Conservation (phyloP, 2,888 invertebrate species). For the Hirudinaria manillensis region DNA sequence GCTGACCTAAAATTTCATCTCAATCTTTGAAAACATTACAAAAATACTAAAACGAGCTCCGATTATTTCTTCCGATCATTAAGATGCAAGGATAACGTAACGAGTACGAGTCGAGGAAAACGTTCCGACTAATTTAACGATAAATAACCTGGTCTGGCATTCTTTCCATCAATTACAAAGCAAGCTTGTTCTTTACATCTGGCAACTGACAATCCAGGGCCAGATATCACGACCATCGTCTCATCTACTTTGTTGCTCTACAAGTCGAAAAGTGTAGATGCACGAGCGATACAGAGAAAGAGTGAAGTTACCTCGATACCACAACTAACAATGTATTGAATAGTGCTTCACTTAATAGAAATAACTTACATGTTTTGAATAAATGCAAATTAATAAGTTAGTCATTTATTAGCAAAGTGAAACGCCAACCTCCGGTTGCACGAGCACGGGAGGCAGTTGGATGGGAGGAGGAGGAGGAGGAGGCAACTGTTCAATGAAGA, state of each 20-base stretch:
- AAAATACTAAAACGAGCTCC: neutral
- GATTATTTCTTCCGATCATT: neutral
- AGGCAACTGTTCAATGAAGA: slow-evolving; percentile 8
- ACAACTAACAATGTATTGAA: neutral
- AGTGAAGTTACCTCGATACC: neutral
- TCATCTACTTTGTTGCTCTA: slow-evolving; percentile 25
- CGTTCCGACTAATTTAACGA: neutral
- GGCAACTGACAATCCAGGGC: slow-evolving; percentile 83
- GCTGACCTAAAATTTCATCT: slow-evolving; percentile 55
- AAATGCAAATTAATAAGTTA: neutral
- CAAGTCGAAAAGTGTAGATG: neutral
- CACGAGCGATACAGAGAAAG: neutral
- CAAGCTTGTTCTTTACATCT: slow-evolving; percentile 84
- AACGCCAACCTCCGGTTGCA: neutral
- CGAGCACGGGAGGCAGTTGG: neutral
- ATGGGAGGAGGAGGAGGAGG: slow-evolving; percentile 11
- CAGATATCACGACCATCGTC: slow-evolving; percentile 62
- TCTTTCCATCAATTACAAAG: slow-evolving; percentile 83
- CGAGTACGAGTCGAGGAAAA: neutral
- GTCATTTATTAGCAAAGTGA: too few relatives aligned
- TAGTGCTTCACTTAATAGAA: too few relatives aligned
- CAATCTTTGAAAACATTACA: neutral
- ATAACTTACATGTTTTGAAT: neutral
- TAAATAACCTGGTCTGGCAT: slow-evolving; percentile 63
- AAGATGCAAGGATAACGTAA: neutral